Conservation (phyloP, 2,888 invertebrate species). For the Carpatolechia fugitivella region DNA sequence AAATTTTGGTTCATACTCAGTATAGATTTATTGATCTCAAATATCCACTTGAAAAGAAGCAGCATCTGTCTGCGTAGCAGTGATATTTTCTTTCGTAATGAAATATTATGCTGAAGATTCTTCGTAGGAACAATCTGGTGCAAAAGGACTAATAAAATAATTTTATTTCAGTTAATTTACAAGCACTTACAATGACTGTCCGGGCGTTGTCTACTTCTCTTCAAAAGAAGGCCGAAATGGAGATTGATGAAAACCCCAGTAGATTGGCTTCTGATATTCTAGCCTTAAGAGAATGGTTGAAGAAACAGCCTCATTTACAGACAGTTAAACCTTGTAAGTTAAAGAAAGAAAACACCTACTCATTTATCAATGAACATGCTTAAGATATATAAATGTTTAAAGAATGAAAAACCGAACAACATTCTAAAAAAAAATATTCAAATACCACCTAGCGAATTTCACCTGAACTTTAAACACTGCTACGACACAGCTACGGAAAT, state of each 20-base stretch:
- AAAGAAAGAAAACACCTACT: background rate
- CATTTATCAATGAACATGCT: background rate
- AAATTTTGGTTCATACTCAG: too few species aligned
- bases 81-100: too few species aligned
- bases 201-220: slow-evolving; percentile 56
- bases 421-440: background rate
- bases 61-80: too few species aligned
- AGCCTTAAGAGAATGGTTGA: slow-evolving; percentile 67
- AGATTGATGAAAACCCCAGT: slow-evolving; percentile 68
- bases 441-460: background rate
- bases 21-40: too few species aligned
- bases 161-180: background rate
- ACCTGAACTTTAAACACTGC: background rate
- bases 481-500: background rate
- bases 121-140: too few species aligned
- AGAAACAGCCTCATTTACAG: slow-evolving; percentile 71
- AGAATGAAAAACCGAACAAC: too few species aligned
- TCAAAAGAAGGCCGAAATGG: slow-evolving; percentile 59
- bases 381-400: too few species aligned
- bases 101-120: too few species aligned
- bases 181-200: slow-evolving; percentile 41
- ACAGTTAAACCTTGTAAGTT: slow-evolving; percentile 59
- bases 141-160: background rate
- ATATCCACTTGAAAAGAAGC: too few species aligned
- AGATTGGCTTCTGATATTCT: slow-evolving; percentile 51